Base-by-base conservation (phyloP, 2,888 invertebrate genomes). In the Meteorus colon region DNA sequence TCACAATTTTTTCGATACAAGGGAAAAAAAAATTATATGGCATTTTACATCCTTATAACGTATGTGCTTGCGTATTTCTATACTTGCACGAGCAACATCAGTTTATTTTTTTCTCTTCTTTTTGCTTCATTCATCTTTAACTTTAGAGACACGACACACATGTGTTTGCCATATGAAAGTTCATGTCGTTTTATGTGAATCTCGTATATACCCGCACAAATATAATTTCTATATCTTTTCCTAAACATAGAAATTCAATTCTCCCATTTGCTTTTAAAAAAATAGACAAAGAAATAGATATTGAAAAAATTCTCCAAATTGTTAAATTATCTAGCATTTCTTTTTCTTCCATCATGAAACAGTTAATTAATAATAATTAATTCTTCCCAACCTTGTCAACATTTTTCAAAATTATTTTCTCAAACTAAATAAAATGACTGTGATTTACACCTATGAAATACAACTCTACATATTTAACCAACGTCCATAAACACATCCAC, bases 131-230 rank as follows among this genome's bases (percentile, higher is more conserved):
- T 55, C 51, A 51, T 55, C 55, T 55, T 55, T 19, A 55, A 55
- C 19, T 19, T 55, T 24, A 73, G 31, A 75, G 67, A 8, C 37
- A 19, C 5, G 19, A 19, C 19, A 55, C 81, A 81, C 82, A 82
- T 80, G 80, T 82, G 82, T 79, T 80, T 76, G 78, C 79, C 82
- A 82, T 76, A 81, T 82, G 81, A 76, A 79, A 76, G 71, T 74
- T 69, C 71, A 65, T 75, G 76, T 67, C 60, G 73, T 65, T 73
- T 63, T 66, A 73, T 34, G 24, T 34, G 48, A 27, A 55, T 29
- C 41, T 12, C 41, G 8, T 41, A 12, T 41, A 41, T 41, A 41
- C 2, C 19, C 2, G 14, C 5, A 55, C n/a, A 48, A 48, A 55
- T 55, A 55, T 19, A 55, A 19, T n/a, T 2, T n/a, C n/a, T 55